Conservation (phyloP, 2,888 invertebrate species). For the Conomelus anceps region DNA sequence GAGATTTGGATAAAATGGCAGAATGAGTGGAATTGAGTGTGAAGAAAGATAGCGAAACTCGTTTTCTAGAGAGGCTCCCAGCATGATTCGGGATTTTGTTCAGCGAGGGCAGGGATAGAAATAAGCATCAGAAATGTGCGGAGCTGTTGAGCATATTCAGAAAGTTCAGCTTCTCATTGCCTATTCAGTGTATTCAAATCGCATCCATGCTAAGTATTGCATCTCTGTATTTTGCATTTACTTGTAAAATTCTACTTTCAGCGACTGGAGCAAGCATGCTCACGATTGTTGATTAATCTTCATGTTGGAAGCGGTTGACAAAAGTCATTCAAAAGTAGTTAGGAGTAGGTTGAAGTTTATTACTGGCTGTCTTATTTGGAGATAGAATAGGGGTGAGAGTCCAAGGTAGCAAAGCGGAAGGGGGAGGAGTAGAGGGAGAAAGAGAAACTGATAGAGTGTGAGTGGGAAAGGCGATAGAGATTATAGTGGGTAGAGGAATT, state of each 20-base stretch:
- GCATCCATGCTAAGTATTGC: background rate
- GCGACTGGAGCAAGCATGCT: background rate
- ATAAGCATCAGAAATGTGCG: background rate
- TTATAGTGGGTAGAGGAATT: background rate
- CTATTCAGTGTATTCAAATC: background rate
- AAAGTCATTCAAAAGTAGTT: background rate
- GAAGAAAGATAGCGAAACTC: background rate
- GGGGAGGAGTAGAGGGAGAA: no score
- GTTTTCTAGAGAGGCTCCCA: background rate
- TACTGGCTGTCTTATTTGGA: background rate
- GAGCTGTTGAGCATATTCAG: background rate
- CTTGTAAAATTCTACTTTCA: background rate
- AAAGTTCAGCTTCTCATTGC: background rate
- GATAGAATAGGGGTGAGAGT: no score
- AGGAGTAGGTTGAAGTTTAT: background rate
- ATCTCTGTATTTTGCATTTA: background rate
- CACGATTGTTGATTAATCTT: background rate
- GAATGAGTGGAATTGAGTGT: background rate
- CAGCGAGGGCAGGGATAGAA: background rate
- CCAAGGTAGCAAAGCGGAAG: no score
- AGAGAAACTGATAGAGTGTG: no score
- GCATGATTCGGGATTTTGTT: background rate
- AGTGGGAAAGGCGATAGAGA: background rate
- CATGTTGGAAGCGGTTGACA: background rate
- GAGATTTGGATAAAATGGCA: background rate